Base-by-base conservation (phyloP, 2,888 invertebrate genomes). In the Amblyteles armatorius region DNA sequence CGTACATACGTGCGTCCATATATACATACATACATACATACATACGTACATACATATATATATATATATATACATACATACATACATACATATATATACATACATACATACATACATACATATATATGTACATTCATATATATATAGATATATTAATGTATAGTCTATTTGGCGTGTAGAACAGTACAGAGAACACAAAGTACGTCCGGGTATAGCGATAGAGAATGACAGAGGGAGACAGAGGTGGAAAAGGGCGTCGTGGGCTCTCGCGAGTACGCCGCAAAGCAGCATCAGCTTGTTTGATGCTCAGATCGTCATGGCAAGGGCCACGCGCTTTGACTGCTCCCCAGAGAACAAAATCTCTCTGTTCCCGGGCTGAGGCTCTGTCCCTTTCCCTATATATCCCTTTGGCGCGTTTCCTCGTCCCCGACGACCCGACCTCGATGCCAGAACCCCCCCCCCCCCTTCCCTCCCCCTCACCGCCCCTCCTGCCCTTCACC, bases 341-440 rank as follows among this genome's bases (percentile, higher is more conserved):
- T 93, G 92, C 92, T 93, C 93, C 93, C 93, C 87, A 91, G 93
- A 93, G 94, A 93, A 92, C 91, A 91, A 91, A 92, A 92, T 92
- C 91, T 92, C 92, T 92, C 93, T 93, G 90, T 92, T 90, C 88
- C 88, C 78, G 67, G 68, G 65, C 83, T 73, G 79, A 65, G 68
- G 65, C 85, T 77, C 65, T 81, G 22, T 80, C 85, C 76, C 81
- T 81, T 74, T 69, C 82, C 67, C 68, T 68, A 79, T 68, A 68
- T 69, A 83, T 83, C 82, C 81, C 83, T 85, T 82, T 73, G 76
- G 78, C 68, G 63, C 79, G 85, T 76, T 77, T 44, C 65, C 69
- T 86, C 79, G 83, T 82, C 80, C 82, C 71, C 22, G 67, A 26
- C 67, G 76, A 63, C 73, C 57, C 79, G 65, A 73, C 87, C 85